Conservation (phyloP, 2,888 invertebrate genomes). For the Phania funesta region DNA sequence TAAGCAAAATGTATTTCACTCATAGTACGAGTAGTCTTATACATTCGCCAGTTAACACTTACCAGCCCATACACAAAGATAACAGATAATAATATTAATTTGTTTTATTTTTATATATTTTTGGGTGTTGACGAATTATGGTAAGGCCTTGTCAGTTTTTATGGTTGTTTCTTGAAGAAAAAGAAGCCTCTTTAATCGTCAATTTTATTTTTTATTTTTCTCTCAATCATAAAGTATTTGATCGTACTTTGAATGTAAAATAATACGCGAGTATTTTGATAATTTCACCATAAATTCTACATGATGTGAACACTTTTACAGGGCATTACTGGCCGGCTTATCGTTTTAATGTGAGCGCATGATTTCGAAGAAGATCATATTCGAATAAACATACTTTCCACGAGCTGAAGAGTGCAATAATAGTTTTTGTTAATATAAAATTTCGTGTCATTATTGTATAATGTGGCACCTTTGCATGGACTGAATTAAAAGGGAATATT, state of each 20-base stretch:
- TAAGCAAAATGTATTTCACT: constrained; percentile 1
- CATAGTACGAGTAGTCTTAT: background rate
- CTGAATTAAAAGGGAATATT: too few species aligned
- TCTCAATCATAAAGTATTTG: constrained; percentile 7
- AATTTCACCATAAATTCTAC: constrained; percentile 44
- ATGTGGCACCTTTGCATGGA: too few species aligned
- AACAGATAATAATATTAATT: background rate
- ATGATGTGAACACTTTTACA: constrained; percentile 61
- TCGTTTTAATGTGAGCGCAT: too few species aligned
- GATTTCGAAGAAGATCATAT: too few species aligned
- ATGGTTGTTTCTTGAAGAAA: background rate
- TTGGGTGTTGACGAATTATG: constrained; percentile 78
- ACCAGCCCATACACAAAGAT: background rate
- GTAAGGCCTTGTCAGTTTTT: constrained; percentile 73
- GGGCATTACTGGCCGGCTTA: background rate
- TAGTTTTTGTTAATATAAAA: too few species aligned
- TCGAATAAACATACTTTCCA: too few species aligned
- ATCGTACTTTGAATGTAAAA: constrained; percentile 43
- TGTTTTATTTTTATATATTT: constrained; percentile 31
- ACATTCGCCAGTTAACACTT: background rate
- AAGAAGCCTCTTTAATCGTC: background rate
- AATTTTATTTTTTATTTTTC: background rate
- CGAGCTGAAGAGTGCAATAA: too few species aligned
- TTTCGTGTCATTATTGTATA: too few species aligned
- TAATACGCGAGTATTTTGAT: constrained; percentile 16